Evolutionary conservation across 2,113 vertebrate species (phyloP).

Genomic region (Sorex araneus): DNA sequence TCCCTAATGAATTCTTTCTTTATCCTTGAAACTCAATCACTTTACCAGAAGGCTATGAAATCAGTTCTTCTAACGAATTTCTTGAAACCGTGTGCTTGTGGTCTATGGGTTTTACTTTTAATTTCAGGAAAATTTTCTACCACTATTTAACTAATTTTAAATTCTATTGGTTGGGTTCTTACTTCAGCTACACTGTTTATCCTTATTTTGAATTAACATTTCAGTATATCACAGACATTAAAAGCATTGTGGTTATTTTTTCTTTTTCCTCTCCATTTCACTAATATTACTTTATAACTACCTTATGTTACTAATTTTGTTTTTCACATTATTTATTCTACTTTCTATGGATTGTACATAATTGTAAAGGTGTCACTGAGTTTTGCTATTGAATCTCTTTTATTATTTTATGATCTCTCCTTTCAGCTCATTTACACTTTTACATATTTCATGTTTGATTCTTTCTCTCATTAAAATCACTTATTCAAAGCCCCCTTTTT

Average conservation of each 20-base stretch:
- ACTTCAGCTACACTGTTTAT: neutral
- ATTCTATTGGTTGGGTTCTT: neutral
- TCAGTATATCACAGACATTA: neutral
- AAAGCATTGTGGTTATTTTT: neutral
- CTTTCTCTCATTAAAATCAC: neutral
- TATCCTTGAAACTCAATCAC: slow-evolving; percentile 77
- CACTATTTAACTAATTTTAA: neutral
- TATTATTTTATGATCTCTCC: neutral
- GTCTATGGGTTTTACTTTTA: slow-evolving; percentile 26
- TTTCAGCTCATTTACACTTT: neutral
- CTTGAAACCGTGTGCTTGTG: slow-evolving; percentile 64
- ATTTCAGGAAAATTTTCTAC: slow-evolving; percentile 47
- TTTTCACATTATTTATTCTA: neutral
- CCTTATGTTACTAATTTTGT: slow-evolving; percentile 21
- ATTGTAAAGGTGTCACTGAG: neutral
- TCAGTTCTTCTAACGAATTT: slow-evolving; percentile 50
- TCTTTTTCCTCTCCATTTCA: neutral
- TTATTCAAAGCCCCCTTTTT: neutral
- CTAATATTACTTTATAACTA: neutral
- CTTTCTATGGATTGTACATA: neutral
- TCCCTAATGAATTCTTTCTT: slow-evolving; percentile 78
- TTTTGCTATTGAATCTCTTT: neutral
- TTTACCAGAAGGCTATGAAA: slow-evolving; percentile 72
- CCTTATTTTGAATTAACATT: slow-evolving; percentile 24
- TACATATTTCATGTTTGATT: slow-evolving; percentile 2